A percentile compares a stretch with the other conserved stretches of the same genome.
Conservation (phyloP, 2,797 vertebrate species). For the Pseudopleuronectes americanus region DNA sequence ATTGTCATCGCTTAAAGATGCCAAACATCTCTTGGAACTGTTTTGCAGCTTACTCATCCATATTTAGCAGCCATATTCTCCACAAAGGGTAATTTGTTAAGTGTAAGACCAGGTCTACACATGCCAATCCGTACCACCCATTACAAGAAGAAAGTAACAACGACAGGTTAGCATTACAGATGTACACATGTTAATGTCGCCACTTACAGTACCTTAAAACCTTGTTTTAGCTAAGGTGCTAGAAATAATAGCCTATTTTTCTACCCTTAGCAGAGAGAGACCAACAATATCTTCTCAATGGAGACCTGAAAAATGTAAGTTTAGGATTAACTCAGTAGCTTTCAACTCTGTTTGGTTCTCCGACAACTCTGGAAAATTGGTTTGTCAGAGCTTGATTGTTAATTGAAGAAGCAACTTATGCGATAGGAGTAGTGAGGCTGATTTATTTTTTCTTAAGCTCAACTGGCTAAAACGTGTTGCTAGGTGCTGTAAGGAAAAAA, state of each 20-base stretch:
- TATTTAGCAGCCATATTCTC: background rate
- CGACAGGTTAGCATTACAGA: background rate
- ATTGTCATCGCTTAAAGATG: background rate
- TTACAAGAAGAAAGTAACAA: background rate
- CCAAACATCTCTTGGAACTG: background rate
- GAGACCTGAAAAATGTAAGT: background rate
- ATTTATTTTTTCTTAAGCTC: too few relatives aligned
- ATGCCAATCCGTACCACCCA: background rate
- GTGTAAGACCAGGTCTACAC: background rate
- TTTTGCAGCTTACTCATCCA: background rate
- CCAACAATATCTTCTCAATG: background rate
- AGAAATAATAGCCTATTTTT: background rate
- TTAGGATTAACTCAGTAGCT: background rate
- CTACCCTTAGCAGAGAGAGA: background rate
- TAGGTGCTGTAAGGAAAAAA: too few relatives aligned
- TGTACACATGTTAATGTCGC: too few relatives aligned
- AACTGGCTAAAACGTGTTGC: too few relatives aligned
- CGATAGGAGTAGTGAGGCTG: too few relatives aligned
- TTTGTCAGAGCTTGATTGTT: too few relatives aligned
- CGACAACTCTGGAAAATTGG: background rate
- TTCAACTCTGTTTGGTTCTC: background rate
- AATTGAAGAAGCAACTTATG: too few relatives aligned
- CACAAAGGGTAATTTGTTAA: background rate
- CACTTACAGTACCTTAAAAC: too few relatives aligned
- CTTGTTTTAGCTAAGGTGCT: background rate